A percentile compares a stretch with the other conserved stretches of the same genome.
phyloP scores from a whole-genome alignment of 2,888 invertebrate genomes.

The Brenthis daphne region DNA sequence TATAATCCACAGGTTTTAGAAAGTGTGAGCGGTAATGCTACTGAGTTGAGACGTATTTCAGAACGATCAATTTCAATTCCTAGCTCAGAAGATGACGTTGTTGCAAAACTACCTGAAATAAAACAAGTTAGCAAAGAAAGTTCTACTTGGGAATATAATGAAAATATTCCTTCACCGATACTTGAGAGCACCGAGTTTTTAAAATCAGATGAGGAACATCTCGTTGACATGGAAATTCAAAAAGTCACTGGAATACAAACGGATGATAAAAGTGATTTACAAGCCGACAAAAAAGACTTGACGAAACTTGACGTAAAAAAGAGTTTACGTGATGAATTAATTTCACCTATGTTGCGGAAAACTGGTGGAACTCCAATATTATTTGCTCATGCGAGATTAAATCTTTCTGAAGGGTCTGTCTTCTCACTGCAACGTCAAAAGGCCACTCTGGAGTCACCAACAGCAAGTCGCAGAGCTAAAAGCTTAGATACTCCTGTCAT shows the following conservation, averaged over 20 bases:
- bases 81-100: slow-evolving; percentile 88
- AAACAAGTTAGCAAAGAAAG: slow-evolving; percentile 76
- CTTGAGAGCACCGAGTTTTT: slow-evolving; percentile 83
- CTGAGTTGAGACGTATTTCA: slow-evolving; percentile 86
- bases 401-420: slow-evolving; percentile 92
- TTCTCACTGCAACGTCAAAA: slow-evolving; percentile 89
- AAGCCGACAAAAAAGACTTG: slow-evolving; percentile 58
- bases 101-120: slow-evolving; percentile 81
- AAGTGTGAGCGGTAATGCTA: slow-evolving; percentile 83
- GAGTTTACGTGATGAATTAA: slow-evolving; percentile 85
- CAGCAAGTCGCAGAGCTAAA: slow-evolving; percentile 89
- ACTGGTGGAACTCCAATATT: slow-evolving; percentile 89
- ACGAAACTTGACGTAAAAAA: slow-evolving; percentile 66
- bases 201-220: slow-evolving; percentile 82
- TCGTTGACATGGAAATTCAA: slow-evolving; percentile 79
- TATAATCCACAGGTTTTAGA: slow-evolving; percentile 85
- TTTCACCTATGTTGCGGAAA: slow-evolving; percentile 87
- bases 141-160: slow-evolving; percentile 84
- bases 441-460: slow-evolving; percentile 88
- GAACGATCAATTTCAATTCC: slow-evolving; percentile 89
- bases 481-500: slow-evolving; percentile 93
- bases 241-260: slow-evolving; percentile 78
- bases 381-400: slow-evolving; percentile 90
- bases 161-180: slow-evolving; percentile 85
- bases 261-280: slow-evolving; percentile 61